Percentiles rank a stretch among this genome's conserved stretches.
Evolutionary conservation across 2,113 vertebrate genomes (phyloP).

Genomic region (Carassius carassius): DNA sequence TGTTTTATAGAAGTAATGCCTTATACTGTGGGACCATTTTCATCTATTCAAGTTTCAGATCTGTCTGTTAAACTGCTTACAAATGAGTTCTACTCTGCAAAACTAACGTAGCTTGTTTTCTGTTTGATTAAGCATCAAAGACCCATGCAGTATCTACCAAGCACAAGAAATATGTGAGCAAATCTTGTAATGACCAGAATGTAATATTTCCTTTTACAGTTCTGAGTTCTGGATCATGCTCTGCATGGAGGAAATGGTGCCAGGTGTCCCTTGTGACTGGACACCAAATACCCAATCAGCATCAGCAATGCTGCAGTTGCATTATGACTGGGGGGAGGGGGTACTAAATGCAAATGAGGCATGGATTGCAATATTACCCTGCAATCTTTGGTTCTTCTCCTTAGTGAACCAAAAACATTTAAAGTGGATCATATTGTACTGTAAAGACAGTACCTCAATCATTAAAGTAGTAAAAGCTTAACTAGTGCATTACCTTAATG

Average conservation of each 20-base stretch:
- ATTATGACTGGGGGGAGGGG: not conserved
- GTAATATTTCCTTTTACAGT: not conserved
- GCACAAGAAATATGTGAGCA: not conserved
- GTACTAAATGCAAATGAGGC: too few species aligned
- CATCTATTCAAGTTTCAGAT: not conserved
- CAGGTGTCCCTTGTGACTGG: not conserved
- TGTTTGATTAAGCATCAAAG: slow-evolving; percentile 22
- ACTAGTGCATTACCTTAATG: not conserved
- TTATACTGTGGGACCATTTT: not conserved
- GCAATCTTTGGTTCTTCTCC: not conserved
- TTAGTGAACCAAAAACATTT: not conserved
- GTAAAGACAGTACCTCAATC: not conserved
- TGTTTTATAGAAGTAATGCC: not conserved
- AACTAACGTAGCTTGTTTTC: not conserved
- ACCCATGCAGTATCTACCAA: slow-evolving; percentile 11
- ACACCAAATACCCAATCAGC: not conserved
- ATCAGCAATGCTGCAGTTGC: not conserved
- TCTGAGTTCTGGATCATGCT: not conserved
- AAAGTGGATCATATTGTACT: not conserved
- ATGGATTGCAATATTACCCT: not conserved
- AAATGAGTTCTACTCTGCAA: slow-evolving; percentile 1
- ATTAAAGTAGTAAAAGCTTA: not conserved
- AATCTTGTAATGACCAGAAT: not conserved
- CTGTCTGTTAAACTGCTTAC: slow-evolving; percentile 5
- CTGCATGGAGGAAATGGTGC: not conserved